Conservation (phyloP, 1,140 invertebrate species). For the Nylanderia fulva region DNA sequence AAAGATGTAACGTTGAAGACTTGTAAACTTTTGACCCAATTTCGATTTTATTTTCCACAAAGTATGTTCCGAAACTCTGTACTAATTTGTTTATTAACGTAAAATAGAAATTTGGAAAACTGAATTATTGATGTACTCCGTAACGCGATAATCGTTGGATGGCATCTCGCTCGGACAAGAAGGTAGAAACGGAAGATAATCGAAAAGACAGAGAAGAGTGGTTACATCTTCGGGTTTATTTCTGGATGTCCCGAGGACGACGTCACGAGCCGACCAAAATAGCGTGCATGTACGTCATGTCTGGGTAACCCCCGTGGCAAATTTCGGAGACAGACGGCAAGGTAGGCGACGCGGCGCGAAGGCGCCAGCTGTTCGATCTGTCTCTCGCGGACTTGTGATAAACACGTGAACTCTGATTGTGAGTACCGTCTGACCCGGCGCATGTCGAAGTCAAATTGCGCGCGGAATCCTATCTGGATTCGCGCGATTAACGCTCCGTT, state of each 20-base stretch:
- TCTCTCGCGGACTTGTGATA: constrained; percentile 61
- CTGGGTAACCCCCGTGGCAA: constrained; percentile 67
- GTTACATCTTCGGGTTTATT: constrained; percentile 75
- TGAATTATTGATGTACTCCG: constrained; percentile 31
- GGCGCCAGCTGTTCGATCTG: constrained; percentile 68
- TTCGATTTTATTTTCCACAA: neutral
- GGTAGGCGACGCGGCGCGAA: constrained; percentile 11
- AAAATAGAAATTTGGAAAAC: constrained; percentile 11
- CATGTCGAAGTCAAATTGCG: constrained; percentile 66
- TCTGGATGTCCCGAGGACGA: constrained; percentile 72
- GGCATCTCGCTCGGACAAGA: neutral
- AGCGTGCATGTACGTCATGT: constrained; percentile 77
- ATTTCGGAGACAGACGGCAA: constrained; percentile 67
- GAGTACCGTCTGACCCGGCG: constrained; percentile 47
- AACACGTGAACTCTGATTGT: constrained; percentile 35
- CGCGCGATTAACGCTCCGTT: neutral
- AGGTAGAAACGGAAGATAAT: constrained; percentile 61
- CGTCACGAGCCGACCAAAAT: constrained; percentile 78
- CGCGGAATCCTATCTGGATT: constrained; percentile 32
- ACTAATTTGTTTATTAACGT: neutral
- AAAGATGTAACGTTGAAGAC: neutral
- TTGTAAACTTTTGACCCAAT: neutral
- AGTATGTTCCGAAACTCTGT: constrained; percentile 1
- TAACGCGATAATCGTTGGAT: constrained; percentile 67
- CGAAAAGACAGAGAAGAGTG: constrained; percentile 59